phyloP scores from a whole-genome alignment of 1,140 invertebrate genomes.

The Drosophila seguyi region DNA sequence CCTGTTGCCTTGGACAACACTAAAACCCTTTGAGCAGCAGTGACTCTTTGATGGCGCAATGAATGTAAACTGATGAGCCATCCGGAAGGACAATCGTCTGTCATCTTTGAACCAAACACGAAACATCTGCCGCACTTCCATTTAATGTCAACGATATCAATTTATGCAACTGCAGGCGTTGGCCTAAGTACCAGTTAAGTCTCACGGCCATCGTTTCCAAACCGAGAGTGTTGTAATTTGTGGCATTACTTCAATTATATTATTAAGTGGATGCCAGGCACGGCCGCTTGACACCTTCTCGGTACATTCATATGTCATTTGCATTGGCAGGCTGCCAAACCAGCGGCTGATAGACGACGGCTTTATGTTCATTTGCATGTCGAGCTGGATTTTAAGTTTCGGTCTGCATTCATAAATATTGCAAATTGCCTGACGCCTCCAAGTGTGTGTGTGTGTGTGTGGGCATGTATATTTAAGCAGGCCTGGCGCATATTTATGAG shows the following conservation, averaged over 20 bases:
- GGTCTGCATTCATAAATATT: constrained; percentile 60
- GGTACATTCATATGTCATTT: constrained; percentile 44
- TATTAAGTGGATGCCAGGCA: constrained; percentile 56
- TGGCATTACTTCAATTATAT: constrained; percentile 74
- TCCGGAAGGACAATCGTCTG: constrained; percentile 2
- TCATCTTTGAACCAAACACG: constrained; percentile 11
- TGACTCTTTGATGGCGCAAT: constrained; percentile 7
- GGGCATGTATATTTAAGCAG: constrained; percentile 47
- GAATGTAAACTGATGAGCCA: constrained; percentile 27
- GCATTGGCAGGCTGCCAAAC: constrained; percentile 45
- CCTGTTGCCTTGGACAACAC: neutral
- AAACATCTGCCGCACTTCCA: constrained; percentile 23
- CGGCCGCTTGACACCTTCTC: constrained; percentile 33
- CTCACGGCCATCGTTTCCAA: constrained; percentile 29
- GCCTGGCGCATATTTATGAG: constrained; percentile 54
- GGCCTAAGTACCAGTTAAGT: constrained; percentile 43
- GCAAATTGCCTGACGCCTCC: constrained; percentile 41
- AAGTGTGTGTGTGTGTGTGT: constrained; percentile 45
- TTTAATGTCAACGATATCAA: constrained; percentile 55
- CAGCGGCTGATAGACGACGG: constrained; percentile 37
- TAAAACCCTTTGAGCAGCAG: neutral
- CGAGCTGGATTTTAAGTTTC: constrained; percentile 49
- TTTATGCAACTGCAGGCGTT: constrained; percentile 29
- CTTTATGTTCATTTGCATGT: constrained; percentile 47
- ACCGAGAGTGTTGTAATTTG: constrained; percentile 49